Percentiles rank a stretch among this genome's conserved stretches.
phyloP scores from a whole-genome alignment of 2,797 vertebrate species.

The Momotus momota region DNA sequence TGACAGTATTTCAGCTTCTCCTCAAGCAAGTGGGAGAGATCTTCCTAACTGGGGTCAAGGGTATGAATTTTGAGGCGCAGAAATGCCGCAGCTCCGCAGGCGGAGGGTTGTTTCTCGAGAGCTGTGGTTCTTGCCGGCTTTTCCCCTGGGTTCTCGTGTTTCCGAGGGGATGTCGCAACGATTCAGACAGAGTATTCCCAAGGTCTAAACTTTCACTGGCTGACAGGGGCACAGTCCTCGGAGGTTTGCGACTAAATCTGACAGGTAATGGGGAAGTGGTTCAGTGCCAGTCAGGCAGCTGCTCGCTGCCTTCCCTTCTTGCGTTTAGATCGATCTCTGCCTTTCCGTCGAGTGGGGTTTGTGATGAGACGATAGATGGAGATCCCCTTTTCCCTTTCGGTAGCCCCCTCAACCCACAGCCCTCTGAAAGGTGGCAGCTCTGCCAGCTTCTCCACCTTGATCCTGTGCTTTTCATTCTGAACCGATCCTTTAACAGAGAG shows the following conservation, averaged over 20 bases:
- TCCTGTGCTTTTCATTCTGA: neutral
- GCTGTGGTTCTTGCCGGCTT: neutral
- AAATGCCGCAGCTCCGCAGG: neutral
- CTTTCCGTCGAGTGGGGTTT: neutral
- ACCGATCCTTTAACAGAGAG: rapidly evolving
- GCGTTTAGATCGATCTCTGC: neutral
- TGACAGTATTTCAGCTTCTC: neutral
- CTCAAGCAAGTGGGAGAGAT: neutral
- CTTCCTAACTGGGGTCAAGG: neutral
- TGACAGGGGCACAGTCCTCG: neutral
- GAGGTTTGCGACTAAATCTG: neutral
- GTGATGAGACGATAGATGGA: neutral
- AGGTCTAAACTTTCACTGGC: slow-evolving; percentile 27
- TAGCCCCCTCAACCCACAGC: neutral
- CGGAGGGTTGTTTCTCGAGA: neutral
- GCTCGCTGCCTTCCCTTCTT: neutral
- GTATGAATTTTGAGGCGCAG: neutral
- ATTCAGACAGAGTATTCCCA: neutral
- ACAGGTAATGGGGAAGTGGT: slow-evolving; percentile 18
- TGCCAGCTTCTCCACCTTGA: neutral
- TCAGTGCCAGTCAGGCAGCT: neutral
- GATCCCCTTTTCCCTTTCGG: neutral
- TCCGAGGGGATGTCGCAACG: neutral
- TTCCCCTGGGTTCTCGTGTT: neutral
- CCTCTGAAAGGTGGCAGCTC: neutral